phyloP scores from a whole-genome alignment of 1,140 invertebrate species.

The Stegodyphus dumicola region DNA sequence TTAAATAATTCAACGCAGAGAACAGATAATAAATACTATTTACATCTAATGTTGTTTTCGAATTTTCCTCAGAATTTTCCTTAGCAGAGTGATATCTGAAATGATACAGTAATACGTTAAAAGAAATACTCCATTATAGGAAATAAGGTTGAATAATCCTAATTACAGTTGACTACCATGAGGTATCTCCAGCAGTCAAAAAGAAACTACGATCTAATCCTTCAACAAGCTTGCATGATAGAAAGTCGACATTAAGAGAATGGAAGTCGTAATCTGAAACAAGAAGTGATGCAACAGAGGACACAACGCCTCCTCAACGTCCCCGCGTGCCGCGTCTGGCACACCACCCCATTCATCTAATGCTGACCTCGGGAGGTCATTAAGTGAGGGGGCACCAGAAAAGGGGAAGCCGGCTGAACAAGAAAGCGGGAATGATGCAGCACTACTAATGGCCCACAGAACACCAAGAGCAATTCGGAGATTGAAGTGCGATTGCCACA shows the following conservation, averaged over 20 bases:
- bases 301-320: neutral
- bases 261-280: conserved; percentile 1
- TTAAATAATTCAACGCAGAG: no score
- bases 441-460: conserved; percentile 50
- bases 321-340: neutral
- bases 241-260: neutral
- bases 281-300: neutral
- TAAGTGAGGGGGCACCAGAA: conserved; percentile 8
- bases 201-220: no score
- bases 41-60: no score
- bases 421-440: conserved; percentile 16
- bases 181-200: no score
- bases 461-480: conserved; percentile 56
- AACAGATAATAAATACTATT: no score
- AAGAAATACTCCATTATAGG: no score
- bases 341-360: conserved; percentile 46
- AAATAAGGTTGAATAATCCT: no score
- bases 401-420: neutral
- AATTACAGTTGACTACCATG: no score
- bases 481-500: conserved; percentile 35
- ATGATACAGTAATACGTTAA: no score
- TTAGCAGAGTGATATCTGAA: no score
- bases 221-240: no score
- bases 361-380: conserved; percentile 54
- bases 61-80: no score